phyloP scores from a whole-genome alignment of 2,888 invertebrate genomes.

The Tridacna gigas region DNA sequence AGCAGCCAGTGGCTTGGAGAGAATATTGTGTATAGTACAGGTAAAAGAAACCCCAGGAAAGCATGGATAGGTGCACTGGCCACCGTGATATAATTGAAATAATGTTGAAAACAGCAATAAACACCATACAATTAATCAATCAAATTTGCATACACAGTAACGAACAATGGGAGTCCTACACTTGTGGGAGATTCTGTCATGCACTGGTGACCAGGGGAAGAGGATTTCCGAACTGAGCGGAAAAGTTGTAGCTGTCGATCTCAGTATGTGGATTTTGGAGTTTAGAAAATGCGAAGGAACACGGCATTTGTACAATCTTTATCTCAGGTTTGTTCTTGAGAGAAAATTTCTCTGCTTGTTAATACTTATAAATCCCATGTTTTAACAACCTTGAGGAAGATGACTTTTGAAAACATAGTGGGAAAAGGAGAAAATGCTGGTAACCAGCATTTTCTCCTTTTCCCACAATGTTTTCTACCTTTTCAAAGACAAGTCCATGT shows the following conservation, averaged over 20 bases:
- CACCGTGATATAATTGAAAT: too few relatives aligned
- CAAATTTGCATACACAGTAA: background rate
- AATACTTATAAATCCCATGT: too few relatives aligned
- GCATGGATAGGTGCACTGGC: too few relatives aligned
- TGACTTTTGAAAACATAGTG: too few relatives aligned
- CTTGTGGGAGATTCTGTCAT: slow-evolving; percentile 92
- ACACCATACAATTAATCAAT: too few relatives aligned
- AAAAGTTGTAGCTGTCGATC: slow-evolving; percentile 93
- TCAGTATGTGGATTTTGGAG: slow-evolving; percentile 92
- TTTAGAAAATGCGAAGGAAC: slow-evolving; percentile 27
- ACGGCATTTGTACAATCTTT: slow-evolving; percentile 22
- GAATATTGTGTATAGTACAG: too few relatives aligned
- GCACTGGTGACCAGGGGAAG: slow-evolving; percentile 90
- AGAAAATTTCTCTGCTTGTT: too few relatives aligned
- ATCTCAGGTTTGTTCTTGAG: slow-evolving; percentile 42
- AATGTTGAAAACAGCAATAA: too few relatives aligned
- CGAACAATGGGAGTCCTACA: slow-evolving; percentile 93
- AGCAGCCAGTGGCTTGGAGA: too few relatives aligned
- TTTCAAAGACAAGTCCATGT: too few relatives aligned
- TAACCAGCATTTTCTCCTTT: background rate
- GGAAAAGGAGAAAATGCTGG: background rate
- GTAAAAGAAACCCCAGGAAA: too few relatives aligned
- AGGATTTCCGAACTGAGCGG: slow-evolving; percentile 91
- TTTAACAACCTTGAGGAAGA: too few relatives aligned
- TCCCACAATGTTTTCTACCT: background rate